Base-by-base conservation (phyloP, 2,797 vertebrate genomes). In the Myotis pilosus region DNA sequence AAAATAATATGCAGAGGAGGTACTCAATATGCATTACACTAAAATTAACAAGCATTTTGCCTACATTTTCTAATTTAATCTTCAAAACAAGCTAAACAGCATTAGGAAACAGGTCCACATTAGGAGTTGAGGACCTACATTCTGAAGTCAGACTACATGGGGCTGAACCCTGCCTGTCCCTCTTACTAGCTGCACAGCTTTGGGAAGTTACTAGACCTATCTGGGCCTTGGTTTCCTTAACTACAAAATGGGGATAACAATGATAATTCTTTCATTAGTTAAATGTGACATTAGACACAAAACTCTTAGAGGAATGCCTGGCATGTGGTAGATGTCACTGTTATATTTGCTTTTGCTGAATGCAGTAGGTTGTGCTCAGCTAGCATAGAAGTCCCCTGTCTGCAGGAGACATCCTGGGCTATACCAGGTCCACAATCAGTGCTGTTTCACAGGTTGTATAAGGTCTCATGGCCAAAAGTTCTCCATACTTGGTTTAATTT, bases 291-390 rank as follows among this genome's bases (percentile, higher is more conserved):
- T 13, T 49, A 25, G 3, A 57, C 33, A n/a, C 49, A 60, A 49
- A 64, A 25, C 22, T 15, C 51, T 76, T 88, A 44, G 30, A 90
- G n/a, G 44, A 74, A 38, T 22, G 20, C 30, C 30, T 30, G 41
- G 66, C 19, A 28, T 0, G 0, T 3, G 3, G 57, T 7, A 53
- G 25, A 19, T 6, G 23, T 23, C 25, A 1, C 23, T 13, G 0
- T 75, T 6, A 0, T 10, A 23, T 49, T n/a, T 53, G 23, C 75
- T 44, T n/a, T 23, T 71, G 19, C 19, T 64, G 28, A 71, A 15
- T 2, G 47, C 8, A 3, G 23, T 5, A 23, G 33, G 13, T 7
- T 51, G 36, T 25, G 16, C 3, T 38, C 57, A 20, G 41, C 22
- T 28, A 25, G 53, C 28, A 10, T 17, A 22, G 75, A 68, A 41